Percentiles rank a stretch among this genome's conserved stretches.
These are phyloP conservation scores for Balaeniceps rex DNA, from an alignment of 2,113 vertebrate species.

Conservation along the genomic window DNA sequence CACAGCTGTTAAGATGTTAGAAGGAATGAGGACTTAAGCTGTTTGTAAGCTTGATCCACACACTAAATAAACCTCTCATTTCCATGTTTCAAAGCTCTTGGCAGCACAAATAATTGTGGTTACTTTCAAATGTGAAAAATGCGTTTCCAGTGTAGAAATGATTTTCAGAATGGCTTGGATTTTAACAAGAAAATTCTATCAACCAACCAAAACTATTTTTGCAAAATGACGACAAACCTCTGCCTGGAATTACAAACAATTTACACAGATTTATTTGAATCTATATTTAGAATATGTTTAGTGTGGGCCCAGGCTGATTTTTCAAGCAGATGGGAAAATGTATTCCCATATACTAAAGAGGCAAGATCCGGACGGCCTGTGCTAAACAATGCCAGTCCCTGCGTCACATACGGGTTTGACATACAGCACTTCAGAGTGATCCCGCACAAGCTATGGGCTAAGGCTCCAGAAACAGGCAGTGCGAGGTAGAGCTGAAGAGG, in stretches of 20 bases:
- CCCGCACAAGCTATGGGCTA: background rate
- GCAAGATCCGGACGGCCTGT: background rate
- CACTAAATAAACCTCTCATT: slow-evolving; percentile 88
- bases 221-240: slow-evolving; percentile 34
- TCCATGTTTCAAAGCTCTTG: slow-evolving; percentile 39
- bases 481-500: background rate
- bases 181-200: slow-evolving; percentile 43
- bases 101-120: slow-evolving; percentile 16
- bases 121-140: slow-evolving; percentile 45
- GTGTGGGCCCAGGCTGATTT: background rate
- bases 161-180: slow-evolving; percentile 25
- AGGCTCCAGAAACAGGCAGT: background rate
- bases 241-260: background rate
- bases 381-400: background rate
- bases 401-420: background rate
- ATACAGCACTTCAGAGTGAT: background rate
- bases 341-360: background rate
- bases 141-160: background rate
- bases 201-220: slow-evolving; percentile 44
- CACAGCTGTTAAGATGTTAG: slow-evolving; percentile 85
- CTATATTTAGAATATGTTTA: background rate
- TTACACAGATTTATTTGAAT: background rate
- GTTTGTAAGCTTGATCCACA: slow-evolving; percentile 78
- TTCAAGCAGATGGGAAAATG: background rate
- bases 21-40: slow-evolving; percentile 82